A percentile compares a stretch with the other conserved stretches of the same genome.
These are phyloP conservation scores for Anguilla marmorata DNA, from an alignment of 2,797 vertebrate species.

Conservation along the genomic window DNA sequence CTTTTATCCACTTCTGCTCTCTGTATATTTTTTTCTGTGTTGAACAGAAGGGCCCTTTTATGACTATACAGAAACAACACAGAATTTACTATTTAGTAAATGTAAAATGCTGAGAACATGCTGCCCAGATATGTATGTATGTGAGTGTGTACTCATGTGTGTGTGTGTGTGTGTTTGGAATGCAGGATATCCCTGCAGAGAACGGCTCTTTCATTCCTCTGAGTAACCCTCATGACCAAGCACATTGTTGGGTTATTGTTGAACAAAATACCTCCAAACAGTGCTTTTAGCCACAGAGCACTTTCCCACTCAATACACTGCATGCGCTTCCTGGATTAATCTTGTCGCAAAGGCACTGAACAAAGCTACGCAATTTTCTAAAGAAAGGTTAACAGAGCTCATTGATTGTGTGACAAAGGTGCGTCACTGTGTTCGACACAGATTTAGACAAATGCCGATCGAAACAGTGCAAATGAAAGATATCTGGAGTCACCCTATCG, in stretches of 20 bases:
- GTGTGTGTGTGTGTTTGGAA: constrained; percentile 4
- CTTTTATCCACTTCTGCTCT: constrained; percentile 55
- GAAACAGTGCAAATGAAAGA: constrained; percentile 32
- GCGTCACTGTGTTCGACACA: not conserved
- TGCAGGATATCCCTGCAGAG: constrained; percentile 15
- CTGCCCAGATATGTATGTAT: not conserved
- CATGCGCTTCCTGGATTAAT: constrained; percentile 18
- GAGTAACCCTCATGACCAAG: not conserved
- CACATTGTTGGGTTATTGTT: not conserved
- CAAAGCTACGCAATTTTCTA: not conserved
- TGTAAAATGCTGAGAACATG: not conserved
- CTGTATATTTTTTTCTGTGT: constrained; percentile 53
- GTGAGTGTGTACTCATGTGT: constrained; percentile 1
- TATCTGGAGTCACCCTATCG: constrained; percentile 42
- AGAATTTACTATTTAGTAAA: not conserved
- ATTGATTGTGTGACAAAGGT: not conserved
- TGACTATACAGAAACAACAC: constrained; percentile 52
- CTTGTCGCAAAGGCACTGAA: constrained; percentile 24
- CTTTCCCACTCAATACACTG: constrained; percentile 23
- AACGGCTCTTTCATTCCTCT: constrained; percentile 37
- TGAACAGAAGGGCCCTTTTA: constrained; percentile 55
- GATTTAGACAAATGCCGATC: not conserved
- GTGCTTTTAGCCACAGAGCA: not conserved
- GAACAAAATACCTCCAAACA: not conserved
- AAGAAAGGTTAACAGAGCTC: not conserved